A percentile compares a stretch with the other conserved stretches of the same genome.
Evolutionary conservation across 1,140 invertebrate genomes (phyloP).

Genomic region (Saxidomus purpurata): DNA sequence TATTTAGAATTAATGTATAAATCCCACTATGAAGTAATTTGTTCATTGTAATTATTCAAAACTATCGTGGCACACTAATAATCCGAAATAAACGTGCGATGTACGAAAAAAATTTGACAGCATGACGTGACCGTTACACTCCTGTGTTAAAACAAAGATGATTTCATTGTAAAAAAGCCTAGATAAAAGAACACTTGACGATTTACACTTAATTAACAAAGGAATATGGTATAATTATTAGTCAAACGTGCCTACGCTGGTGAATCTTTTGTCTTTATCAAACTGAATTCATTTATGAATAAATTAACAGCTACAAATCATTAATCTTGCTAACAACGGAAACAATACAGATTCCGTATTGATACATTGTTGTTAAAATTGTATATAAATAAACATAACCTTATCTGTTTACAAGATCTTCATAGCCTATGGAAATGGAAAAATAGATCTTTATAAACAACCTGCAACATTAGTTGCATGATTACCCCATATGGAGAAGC

Average conservation of each 20-base stretch:
- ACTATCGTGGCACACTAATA: neutral
- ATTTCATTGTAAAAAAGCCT: neutral
- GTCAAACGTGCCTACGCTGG: neutral
- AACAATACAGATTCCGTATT: slow-evolving; percentile 13
- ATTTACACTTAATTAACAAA: neutral
- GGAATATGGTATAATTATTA: slow-evolving; percentile 2
- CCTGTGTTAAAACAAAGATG: slow-evolving; percentile 24
- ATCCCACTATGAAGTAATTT: neutral
- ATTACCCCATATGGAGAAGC: slow-evolving; percentile 23
- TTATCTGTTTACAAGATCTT: slow-evolving; percentile 42
- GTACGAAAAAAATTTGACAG: slow-evolving; percentile 14
- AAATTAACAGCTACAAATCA: slow-evolving; percentile 29
- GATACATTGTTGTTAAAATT: slow-evolving; percentile 7
- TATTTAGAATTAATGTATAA: neutral
- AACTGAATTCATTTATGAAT: slow-evolving; percentile 2
- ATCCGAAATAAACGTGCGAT: neutral
- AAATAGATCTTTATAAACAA: neutral
- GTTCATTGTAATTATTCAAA: neutral
- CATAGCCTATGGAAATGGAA: slow-evolving; percentile 19
- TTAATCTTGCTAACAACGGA: slow-evolving; percentile 17
- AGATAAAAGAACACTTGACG: slow-evolving; percentile 11
- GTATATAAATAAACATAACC: neutral
- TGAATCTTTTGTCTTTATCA: slow-evolving; percentile 31
- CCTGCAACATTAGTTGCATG: slow-evolving; percentile 16
- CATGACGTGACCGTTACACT: slow-evolving; percentile 3